Percentiles rank a stretch among this genome's conserved stretches.
These are phyloP conservation scores for Gonioctena quinquepunctata DNA, from an alignment of 1,140 invertebrate genomes.

Conservation along the genomic window DNA sequence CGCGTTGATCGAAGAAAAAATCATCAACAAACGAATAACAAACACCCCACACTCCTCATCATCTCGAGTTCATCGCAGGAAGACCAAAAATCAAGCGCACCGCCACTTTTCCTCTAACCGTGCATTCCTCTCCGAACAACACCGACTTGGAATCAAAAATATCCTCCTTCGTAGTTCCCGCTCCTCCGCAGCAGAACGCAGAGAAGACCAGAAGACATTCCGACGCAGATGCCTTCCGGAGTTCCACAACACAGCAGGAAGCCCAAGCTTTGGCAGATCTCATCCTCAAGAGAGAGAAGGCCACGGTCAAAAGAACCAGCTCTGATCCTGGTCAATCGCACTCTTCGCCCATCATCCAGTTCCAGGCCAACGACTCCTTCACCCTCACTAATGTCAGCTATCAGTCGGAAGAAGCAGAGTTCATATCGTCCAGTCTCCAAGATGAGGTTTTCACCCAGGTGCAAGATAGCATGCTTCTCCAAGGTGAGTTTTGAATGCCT, in stretches of 20 bases:
- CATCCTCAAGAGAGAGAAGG: constrained; percentile 68
- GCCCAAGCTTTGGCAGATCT: constrained; percentile 61
- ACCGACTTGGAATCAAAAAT: constrained; percentile 56
- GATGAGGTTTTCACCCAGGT: constrained; percentile 79
- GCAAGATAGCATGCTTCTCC: constrained; percentile 70
- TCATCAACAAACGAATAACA: constrained; percentile 79
- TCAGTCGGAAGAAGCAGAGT: constrained; percentile 69
- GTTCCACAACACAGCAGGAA: constrained; percentile 62
- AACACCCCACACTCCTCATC: constrained; percentile 58
- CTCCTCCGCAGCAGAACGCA: constrained; percentile 59
- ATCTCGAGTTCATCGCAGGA: constrained; percentile 59
- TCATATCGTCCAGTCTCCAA: constrained; percentile 73
- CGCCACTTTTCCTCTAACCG: constrained; percentile 57
- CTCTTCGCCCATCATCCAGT: constrained; percentile 61
- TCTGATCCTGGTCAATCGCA: constrained; percentile 68
- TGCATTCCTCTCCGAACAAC: constrained; percentile 57
- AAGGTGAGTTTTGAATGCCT: constrained; percentile 53
- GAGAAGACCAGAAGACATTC: constrained; percentile 67
- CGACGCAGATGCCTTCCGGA: constrained; percentile 66
- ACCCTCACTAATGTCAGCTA: constrained; percentile 65
- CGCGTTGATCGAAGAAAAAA: constrained; percentile 89
- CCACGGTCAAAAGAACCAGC: constrained; percentile 64
- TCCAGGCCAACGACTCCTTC: constrained; percentile 63
- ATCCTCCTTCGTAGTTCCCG: constrained; percentile 66
- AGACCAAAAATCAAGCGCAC: constrained; percentile 58